Conservation (phyloP, 2,113 vertebrate species). For the Ciconia boyciana region DNA sequence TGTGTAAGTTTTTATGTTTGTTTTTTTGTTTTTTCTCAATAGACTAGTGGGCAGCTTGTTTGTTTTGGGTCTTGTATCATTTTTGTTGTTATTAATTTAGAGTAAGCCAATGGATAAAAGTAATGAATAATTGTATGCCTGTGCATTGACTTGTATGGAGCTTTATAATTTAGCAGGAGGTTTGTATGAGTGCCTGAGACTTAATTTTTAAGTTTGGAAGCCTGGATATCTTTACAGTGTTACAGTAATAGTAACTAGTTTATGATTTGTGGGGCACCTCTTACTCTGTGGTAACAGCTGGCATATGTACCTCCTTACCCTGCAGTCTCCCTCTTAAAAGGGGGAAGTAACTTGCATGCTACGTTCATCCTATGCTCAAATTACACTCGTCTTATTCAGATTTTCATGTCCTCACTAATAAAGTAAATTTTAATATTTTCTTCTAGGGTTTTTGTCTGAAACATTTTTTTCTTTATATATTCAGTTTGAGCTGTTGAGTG, state of each 20-base stretch:
- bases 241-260: not conserved
- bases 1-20: slow-evolving; percentile 31
- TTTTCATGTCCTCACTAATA: not conserved
- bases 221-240: not conserved
- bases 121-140: not conserved
- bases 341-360: not conserved
- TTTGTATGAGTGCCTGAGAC: not conserved
- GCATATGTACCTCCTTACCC: not conserved
- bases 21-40: not conserved
- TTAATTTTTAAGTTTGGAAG: not conserved
- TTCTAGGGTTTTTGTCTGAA: not conserved
- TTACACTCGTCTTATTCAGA: not conserved
- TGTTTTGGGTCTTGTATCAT: not conserved
- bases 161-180: not conserved
- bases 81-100: not conserved
- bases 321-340: not conserved
- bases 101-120: not conserved
- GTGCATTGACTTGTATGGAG: not conserved
- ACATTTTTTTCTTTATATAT: not conserved
- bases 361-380: not conserved
- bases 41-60: not conserved
- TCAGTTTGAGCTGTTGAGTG: not conserved
- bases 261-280: not conserved
- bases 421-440: not conserved
- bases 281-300: not conserved